Evolutionary conservation across 2,113 vertebrate species (phyloP), one percentile per base, ranked within the genome.

Genomic region (Pomatostomus ruficeps): DNA sequence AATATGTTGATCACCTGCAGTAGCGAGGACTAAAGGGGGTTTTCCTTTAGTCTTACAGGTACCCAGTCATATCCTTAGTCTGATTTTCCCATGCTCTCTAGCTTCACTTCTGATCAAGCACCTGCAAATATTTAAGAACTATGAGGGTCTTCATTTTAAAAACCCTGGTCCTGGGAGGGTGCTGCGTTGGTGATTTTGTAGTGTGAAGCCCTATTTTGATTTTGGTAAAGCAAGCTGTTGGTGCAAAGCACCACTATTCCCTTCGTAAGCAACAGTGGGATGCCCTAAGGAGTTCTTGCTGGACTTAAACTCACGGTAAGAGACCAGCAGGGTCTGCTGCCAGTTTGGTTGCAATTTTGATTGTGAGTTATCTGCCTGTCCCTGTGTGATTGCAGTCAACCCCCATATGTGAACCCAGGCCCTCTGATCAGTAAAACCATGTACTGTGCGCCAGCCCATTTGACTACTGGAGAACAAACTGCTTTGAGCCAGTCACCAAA

Each of bases 1-100:
- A 57, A 20, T 52, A 40, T 29, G 17, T 26, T 66, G 66, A 65
- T 28, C 36, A 84, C 10, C 25, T 79, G 24, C 8, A 70, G 19
- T 2, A 2, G 1, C 0, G 0, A 11, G 20, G 5, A 33, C 33
- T 61, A 49, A 68, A 28, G 12, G 2, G 11, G 18, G 2, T 48
- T 79, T 61, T 77, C 4, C 19, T 80, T 28, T 74, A 33, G 24
- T 51, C 19, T 57, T 54, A 51, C 4, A 11, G 31, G 9, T 79
- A 67, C 14, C 7, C 14, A n/a, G 14, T 68, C 1, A 3, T 70
- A 71, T 49, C 38, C 24, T 62, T 35, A 54, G 42, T 51, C 15
- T 79, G 35, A 26, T 21, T 76, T 87, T 79, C 7, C 13, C 15
- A 14, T 73, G 26, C 5, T 28, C 3, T 14, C 0, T 58, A 73